Evolutionary conservation across 2,797 vertebrate genomes (phyloP), one percentile per base, ranked within the genome.

Genomic region (Peromyscus nudipes): DNA sequence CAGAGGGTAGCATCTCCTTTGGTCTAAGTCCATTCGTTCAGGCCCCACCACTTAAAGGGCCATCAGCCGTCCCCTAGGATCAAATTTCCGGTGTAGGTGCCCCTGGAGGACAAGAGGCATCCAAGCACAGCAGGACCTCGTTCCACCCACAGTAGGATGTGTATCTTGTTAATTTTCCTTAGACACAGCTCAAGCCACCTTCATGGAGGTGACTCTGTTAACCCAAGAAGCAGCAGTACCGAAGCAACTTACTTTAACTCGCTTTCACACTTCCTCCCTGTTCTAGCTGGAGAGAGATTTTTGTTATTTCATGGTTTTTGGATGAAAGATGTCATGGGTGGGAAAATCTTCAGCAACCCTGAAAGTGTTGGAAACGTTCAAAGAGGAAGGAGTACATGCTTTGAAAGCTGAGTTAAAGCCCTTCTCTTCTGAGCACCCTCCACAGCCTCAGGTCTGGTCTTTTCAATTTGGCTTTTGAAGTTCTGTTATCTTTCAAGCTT

Each of bases 401-500:
- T 95, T 96, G 98, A 98, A 97, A 96, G 87, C 84, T n/a, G 77
- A 98, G 95, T 97, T 76, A 97, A 96, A 97, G 87, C 65, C 46
- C 80, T 94, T 96, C 95, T 97, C 80, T 93, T 96, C 84, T 80
- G 83, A 97, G 96, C 95, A 96, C 95, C 79, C 96, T 97, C 94
- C 95, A 93, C 80, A 96, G 97, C 92, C 96, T 89, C 64, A 9
- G 95, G 95, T 96, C 96, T 96, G 80, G 89, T 94, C 96, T 97
- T 97, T 97, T 97, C 94, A 79, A 62, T 96, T 94, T 92, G 95
- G 75, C 93, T 97, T 98, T 97, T 98, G 97, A 97, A 97, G 97
- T 98, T 95, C 79, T 90, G 86, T 95, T 98, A 97, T 96, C 97
- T 98, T 96, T 97, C 97, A 97, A 97, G 95, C 96, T 96, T 93